phyloP scores from a whole-genome alignment of 2,888 invertebrate species.

The Parapristionchus giblindavisi region DNA sequence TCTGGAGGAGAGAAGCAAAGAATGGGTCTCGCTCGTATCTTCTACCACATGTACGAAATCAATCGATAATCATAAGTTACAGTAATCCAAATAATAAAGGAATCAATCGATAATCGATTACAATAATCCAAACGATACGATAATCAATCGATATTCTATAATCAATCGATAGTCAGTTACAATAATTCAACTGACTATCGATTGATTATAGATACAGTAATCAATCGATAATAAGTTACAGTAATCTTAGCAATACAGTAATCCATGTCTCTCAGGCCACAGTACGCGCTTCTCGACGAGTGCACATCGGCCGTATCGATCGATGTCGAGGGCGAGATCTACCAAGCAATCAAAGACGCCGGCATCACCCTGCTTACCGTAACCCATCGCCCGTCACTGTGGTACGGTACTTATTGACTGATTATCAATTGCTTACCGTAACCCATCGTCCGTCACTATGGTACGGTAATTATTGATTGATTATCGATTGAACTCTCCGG shows the following conservation, averaged over 20 bases:
- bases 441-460: slow-evolving; percentile 89
- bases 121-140: no score
- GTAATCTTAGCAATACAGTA: no score
- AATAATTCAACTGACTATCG: no score
- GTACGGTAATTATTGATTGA: slow-evolving; percentile 38
- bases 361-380: slow-evolving; percentile 94
- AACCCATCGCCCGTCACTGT: slow-evolving; percentile 89
- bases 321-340: slow-evolving; percentile 97
- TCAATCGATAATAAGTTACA: no score
- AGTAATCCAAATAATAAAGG: no score
- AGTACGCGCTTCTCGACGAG: slow-evolving; percentile 98
- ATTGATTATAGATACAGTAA: no score
- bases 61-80: no score
- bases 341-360: slow-evolving; percentile 76
- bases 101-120: no score
- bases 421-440: slow-evolving; percentile 81
- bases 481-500: no score
- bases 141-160: no score
- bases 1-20: slow-evolving; percentile 98
- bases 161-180: no score
- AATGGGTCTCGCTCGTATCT: slow-evolving; percentile 80
- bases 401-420: slow-evolving; percentile 41
- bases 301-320: slow-evolving; percentile 98
- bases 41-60: slow-evolving; percentile 71
- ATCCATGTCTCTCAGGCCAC: slow-evolving; percentile 78